Evolutionary conservation across 2,797 vertebrate species (phyloP).

Genomic region (Pogonophryne albipinna): DNA sequence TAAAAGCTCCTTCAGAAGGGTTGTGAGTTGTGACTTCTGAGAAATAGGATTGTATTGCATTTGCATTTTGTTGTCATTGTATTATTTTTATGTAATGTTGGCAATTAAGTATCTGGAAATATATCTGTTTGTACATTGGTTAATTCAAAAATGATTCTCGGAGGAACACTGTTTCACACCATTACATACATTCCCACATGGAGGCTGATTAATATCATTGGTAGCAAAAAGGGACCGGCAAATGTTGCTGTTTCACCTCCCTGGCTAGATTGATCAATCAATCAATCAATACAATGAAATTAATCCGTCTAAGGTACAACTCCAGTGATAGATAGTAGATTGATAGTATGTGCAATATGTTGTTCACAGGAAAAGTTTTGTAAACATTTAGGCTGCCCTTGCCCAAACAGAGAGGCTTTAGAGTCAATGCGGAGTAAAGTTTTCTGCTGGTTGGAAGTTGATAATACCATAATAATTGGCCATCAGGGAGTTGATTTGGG

Average conservation of each 20-base stretch:
- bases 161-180: no score
- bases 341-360: neutral
- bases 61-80: neutral
- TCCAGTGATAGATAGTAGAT: neutral
- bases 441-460: neutral
- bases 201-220: neutral
- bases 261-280: neutral
- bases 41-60: neutral
- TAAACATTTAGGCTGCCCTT: no score
- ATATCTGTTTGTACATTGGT: neutral
- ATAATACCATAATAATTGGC: conserved; percentile 3
- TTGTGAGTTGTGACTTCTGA: neutral
- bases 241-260: neutral
- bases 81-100: neutral
- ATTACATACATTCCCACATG: neutral
- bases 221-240: no score
- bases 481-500: neutral
- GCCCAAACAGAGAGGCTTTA: neutral
- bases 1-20: conserved; percentile 6
- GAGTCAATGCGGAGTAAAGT: neutral
- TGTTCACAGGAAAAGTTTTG: neutral
- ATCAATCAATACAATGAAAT: no score
- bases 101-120: neutral
- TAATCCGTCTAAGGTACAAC: no score
- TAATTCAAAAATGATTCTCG: no score